Evolutionary conservation across 1,140 invertebrate species (phyloP).

Genomic region (Drosophila mauritiana): DNA sequence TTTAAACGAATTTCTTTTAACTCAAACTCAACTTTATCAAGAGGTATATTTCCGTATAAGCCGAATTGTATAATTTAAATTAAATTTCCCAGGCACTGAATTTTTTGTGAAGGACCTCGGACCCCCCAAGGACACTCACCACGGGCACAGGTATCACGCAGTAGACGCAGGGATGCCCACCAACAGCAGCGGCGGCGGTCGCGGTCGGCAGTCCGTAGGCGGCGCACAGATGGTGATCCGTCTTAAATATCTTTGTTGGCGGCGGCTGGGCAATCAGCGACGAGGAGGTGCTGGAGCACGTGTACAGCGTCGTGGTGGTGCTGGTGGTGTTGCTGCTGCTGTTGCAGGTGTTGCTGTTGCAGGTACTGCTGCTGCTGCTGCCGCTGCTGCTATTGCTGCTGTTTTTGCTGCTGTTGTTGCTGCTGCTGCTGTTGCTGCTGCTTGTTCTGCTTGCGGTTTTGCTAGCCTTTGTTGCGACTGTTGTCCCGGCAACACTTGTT

Average conservation of each 20-base stretch:
- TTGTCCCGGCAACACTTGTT: conserved; percentile 5
- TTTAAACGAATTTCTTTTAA: neutral
- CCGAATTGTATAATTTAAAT: too few species aligned
- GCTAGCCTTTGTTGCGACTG: conserved; percentile 28
- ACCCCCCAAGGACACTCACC: conserved; percentile 57
- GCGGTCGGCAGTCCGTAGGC: conserved; percentile 80
- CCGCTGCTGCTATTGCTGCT: conserved; percentile 12
- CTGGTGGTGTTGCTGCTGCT: conserved; percentile 26
- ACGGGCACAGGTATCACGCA: conserved; percentile 82
- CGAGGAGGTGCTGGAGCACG: conserved; percentile 76
- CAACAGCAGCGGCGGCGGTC: conserved; percentile 72
- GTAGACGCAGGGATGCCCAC: conserved; percentile 82
- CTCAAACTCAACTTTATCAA: too few species aligned
- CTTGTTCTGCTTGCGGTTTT: conserved; percentile 18
- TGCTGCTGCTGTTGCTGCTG: conserved; percentile 20
- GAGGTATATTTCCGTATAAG: too few species aligned
- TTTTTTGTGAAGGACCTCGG: neutral
- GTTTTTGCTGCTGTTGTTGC: neutral
- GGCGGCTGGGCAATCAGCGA: conserved; percentile 80
- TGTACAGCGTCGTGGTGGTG: conserved; percentile 69
- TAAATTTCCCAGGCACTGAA: too few species aligned
- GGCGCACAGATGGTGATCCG: conserved; percentile 80
- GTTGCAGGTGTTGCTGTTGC: conserved; percentile 23
- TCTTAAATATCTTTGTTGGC: conserved; percentile 84
- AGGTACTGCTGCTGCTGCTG: conserved; percentile 22